These are phyloP conservation scores for Drosophila buzzatii DNA, from an alignment of 2,888 invertebrate genomes.

Conservation along the genomic window DNA sequence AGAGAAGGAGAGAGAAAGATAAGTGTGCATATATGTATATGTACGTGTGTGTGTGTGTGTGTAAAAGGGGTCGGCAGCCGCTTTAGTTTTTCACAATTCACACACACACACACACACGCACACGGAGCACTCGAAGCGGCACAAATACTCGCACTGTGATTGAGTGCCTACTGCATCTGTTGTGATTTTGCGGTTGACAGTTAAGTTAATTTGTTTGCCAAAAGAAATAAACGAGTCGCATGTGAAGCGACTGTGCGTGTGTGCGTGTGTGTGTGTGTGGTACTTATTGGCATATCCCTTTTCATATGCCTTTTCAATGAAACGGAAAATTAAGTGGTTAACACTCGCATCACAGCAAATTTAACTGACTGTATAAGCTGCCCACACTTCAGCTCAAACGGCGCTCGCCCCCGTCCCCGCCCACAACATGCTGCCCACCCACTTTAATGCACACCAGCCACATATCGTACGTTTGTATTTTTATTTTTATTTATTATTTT, in stretches of 20 bases:
- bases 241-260: background rate
- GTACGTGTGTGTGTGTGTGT: slow-evolving; percentile 12
- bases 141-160: slow-evolving; percentile 61
- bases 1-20: background rate
- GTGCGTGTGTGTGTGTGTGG: slow-evolving; percentile 11
- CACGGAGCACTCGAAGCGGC: slow-evolving; percentile 51
- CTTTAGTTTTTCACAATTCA: slow-evolving; percentile 45
- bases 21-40: slow-evolving; percentile 4
- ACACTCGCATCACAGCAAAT: slow-evolving; percentile 45
- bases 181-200: slow-evolving; percentile 78
- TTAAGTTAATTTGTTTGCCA: slow-evolving; percentile 70
- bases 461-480: background rate
- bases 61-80: slow-evolving; percentile 50
- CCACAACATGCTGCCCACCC: background rate
- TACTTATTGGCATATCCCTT: slow-evolving; percentile 56
- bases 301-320: slow-evolving; percentile 70
- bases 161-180: slow-evolving; percentile 76
- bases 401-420: background rate
- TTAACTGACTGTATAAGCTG: slow-evolving; percentile 19
- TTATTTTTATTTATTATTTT: slow-evolving; percentile 1
- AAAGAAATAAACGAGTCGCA: slow-evolving; percentile 29
- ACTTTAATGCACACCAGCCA: background rate
- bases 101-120: slow-evolving; percentile 35
- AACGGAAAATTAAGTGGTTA: slow-evolving; percentile 76
- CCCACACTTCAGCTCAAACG: background rate